A percentile compares a stretch with the other conserved stretches of the same genome.
phyloP scores from a whole-genome alignment of 2,113 vertebrate species.

The Platysternon megacephalum region DNA sequence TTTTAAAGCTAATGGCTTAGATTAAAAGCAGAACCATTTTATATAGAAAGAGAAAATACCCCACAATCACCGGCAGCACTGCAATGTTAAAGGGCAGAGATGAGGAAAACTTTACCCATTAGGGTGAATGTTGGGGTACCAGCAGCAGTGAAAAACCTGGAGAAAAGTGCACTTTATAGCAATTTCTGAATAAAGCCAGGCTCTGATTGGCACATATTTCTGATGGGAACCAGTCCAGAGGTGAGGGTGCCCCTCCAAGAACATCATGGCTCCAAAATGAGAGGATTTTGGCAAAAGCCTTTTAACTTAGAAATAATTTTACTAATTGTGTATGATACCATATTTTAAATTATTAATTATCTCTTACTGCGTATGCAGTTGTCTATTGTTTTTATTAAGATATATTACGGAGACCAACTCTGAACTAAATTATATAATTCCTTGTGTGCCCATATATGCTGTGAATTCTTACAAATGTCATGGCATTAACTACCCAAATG shows the following conservation, averaged over 20 bases:
- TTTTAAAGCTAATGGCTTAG: not conserved
- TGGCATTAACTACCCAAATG: not conserved
- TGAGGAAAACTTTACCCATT: not conserved
- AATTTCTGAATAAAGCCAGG: not conserved
- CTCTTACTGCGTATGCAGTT: not conserved
- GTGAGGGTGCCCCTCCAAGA: accelerated
- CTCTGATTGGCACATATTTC: not conserved
- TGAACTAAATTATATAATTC: not conserved
- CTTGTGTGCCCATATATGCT: not conserved
- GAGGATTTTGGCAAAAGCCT: not conserved
- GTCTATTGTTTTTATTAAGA: not conserved
- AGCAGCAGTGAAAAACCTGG: not conserved
- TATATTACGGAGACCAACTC: not conserved
- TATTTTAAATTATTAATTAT: not conserved
- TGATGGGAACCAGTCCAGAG: not conserved
- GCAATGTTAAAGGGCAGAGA: not conserved
- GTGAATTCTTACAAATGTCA: conserved; percentile 2
- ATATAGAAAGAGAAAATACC: not conserved
- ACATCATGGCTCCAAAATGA: not conserved
- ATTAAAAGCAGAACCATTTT: not conserved
- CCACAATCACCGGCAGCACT: not conserved
- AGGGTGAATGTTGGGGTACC: not conserved
- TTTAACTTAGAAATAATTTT: not conserved
- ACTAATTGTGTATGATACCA: not conserved
- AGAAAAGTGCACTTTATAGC: accelerated